phyloP scores from a whole-genome alignment of 2,113 vertebrate species.

The Strix uralensis region DNA sequence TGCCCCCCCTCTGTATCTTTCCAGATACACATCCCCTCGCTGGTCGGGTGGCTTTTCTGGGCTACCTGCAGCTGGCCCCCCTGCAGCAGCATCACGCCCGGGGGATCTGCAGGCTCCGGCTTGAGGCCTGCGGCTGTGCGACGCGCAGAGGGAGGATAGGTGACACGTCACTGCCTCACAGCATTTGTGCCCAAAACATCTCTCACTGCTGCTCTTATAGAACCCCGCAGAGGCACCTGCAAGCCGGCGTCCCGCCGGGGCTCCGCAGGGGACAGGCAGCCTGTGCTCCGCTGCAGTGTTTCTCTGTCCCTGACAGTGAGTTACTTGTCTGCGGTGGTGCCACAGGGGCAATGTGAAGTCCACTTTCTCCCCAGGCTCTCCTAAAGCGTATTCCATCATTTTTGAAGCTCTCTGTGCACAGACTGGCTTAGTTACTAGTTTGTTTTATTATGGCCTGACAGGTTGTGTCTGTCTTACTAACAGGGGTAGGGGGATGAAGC shows the following conservation, averaged over 20 bases:
- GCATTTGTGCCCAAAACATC: neutral
- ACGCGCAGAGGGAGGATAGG: neutral
- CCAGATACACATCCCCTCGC: neutral
- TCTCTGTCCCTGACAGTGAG: neutral
- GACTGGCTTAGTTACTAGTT: neutral
- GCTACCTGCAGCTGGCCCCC: neutral
- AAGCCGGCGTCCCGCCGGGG: rapidly evolving
- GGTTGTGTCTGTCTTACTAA: rapidly evolving
- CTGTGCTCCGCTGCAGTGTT: neutral
- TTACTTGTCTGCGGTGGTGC: neutral
- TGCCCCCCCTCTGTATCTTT: too few relatives aligned
- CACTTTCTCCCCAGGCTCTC: neutral
- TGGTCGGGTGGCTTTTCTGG: neutral
- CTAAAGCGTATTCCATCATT: rapidly evolving
- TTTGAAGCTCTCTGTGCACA: neutral
- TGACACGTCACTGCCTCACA: neutral
- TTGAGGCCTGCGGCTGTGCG: neutral
- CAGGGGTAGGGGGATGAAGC: neutral
- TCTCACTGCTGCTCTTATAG: neutral
- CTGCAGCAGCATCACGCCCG: rapidly evolving
- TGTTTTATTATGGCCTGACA: neutral
- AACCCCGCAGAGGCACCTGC: neutral
- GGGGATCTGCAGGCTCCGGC: neutral
- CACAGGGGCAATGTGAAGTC: rapidly evolving
- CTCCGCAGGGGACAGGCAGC: neutral